Conservation (phyloP, 2,888 invertebrate species). For the Chrysotoxum bicinctum region DNA sequence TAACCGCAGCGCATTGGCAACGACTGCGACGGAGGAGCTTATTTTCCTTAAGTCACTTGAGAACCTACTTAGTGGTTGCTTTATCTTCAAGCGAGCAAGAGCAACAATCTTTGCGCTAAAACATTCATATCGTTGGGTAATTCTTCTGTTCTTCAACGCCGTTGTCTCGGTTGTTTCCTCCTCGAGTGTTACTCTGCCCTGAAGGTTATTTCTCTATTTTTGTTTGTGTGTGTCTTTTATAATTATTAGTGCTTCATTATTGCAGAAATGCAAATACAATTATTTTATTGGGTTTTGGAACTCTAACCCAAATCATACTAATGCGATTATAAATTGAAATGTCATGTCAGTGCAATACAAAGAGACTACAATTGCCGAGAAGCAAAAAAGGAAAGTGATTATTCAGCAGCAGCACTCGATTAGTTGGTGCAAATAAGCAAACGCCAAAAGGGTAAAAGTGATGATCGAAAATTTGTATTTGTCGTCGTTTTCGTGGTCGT, state of each 20-base stretch:
- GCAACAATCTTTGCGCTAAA: constrained; percentile 43
- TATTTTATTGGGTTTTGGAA: constrained; percentile 8
- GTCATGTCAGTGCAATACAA: constrained; percentile 41
- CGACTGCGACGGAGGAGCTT: constrained; percentile 44
- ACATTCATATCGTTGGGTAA: constrained; percentile 18
- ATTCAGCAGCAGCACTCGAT: constrained; percentile 6
- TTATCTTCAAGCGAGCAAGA: constrained; percentile 65
- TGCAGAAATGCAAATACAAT: constrained; percentile 3
- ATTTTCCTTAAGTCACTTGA: constrained; percentile 58
- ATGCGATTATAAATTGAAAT: constrained; percentile 36
- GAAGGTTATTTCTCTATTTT: not conserved
- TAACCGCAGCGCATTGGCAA: constrained; percentile 17
- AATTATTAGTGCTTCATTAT: constrained; percentile 1
- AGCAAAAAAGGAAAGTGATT: constrained; percentile 57
- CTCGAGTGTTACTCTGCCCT: not conserved
- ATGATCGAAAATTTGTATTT: constrained; percentile 27
- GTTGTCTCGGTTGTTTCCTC: not conserved
- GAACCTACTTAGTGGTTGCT: constrained; percentile 65
- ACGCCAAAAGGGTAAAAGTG: constrained; percentile 53
- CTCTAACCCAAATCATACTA: not conserved
- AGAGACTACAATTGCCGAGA: constrained; percentile 33
- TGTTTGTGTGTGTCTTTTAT: not conserved
- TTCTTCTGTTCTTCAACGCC: not conserved
- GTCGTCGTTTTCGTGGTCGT: constrained; percentile 13
- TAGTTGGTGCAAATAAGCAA: constrained; percentile 8